Base-by-base conservation (phyloP, 1,140 invertebrate genomes). In the Telenomus remus region DNA sequence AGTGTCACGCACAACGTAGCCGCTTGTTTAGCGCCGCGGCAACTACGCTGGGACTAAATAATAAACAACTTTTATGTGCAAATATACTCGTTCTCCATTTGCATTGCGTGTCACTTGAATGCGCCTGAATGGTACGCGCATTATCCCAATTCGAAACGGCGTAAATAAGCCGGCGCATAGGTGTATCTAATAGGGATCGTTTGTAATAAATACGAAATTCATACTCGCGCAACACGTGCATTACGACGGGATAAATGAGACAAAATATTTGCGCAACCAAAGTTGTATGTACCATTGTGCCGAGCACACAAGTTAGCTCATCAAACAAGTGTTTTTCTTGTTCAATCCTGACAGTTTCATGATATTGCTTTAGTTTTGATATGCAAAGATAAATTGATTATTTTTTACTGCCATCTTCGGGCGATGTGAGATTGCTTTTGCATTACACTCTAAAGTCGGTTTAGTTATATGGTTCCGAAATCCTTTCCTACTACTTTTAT, bases 61-160 rank as follows among this genome's bases (percentile, higher is more conserved):
- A 74, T 74, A 68, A 74, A 74, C 71, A 74, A 74, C 71, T 74
- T 74, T 74, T 74, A 74, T 74, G 63, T 61, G 71, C 71, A 74
- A 68, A 74, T 66, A 66, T 74, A 66, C 70, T 61, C 46, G 70
- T 61, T 73, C 61, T 66, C 55, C 56, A 9, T 42, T 13, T 43
- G 61, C 51, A 73, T 73, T 73, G 70, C 66, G 47, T 56, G 69
- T 50, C 56, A 46, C 27, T 59, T 66, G 55, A 65, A 66, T 61
- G 39, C 27, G 39, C 49, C 61, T 54, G 53, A 42, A 48, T 61
- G 11, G 39, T 15, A 34, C 61, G 44, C 51, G 43, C 46, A 66
- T 73, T 73, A 55, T 65, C 61, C 69, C 69, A 53, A 73, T 65
- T 73, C 60, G 48, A 73, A 65, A 48, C 43, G 50, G 49, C 50